These are phyloP conservation scores for Hecatera dysodea DNA, from an alignment of 2,888 invertebrate genomes.

Conservation along the genomic window DNA sequence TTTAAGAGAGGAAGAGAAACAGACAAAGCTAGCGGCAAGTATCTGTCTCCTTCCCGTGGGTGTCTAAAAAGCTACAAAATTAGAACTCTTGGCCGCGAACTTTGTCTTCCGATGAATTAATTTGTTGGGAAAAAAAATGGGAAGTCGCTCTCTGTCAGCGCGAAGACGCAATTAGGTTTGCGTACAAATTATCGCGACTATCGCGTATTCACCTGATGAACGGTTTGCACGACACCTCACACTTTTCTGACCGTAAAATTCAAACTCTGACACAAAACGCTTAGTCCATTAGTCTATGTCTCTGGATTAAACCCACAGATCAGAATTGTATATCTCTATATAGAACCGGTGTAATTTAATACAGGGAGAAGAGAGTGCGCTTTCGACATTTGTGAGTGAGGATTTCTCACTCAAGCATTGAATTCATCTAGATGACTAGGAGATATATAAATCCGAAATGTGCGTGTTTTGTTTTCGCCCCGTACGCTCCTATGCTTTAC, in stretches of 20 bases:
- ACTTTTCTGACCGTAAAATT: neutral
- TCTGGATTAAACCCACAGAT: neutral
- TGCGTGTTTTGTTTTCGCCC: neutral
- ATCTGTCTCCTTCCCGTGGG: neutral
- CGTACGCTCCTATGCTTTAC: neutral
- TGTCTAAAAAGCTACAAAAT: no score
- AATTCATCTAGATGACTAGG: neutral
- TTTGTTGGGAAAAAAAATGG: neutral
- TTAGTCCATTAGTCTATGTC: neutral
- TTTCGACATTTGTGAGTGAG: neutral
- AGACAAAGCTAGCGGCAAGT: neutral
- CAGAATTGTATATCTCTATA: neutral
- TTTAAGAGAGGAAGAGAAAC: neutral
- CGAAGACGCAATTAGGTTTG: neutral
- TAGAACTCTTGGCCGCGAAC: neutral
- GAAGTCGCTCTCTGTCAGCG: neutral
- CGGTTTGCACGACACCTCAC: neutral
- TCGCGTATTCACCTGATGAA: neutral
- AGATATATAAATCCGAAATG: slow-evolving; percentile 4
- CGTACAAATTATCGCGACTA: neutral
- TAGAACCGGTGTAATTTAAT: no score
- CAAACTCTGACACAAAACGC: neutral
- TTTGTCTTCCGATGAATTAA: neutral
- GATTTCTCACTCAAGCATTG: neutral
- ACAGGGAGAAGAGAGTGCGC: neutral